A percentile compares a stretch with the other conserved stretches of the same genome.
Evolutionary conservation across 1,140 invertebrate species (phyloP).

Genomic region (Sinella curviseta): DNA sequence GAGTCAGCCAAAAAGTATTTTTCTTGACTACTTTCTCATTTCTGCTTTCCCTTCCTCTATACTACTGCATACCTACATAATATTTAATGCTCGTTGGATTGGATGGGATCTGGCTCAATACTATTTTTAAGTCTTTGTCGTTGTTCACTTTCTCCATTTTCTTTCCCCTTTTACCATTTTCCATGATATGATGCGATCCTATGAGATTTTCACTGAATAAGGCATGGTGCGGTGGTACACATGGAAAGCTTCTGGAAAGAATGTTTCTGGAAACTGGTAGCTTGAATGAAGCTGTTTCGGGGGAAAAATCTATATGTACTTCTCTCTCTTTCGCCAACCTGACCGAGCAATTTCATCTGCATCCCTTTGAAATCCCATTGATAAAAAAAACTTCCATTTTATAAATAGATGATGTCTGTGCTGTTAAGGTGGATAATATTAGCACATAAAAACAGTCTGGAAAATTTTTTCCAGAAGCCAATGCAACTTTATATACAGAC

Average conservation of each 20-base stretch:
- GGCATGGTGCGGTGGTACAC: neutral
- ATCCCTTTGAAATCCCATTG: too few species aligned
- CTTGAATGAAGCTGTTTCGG: neutral
- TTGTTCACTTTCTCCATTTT: neutral
- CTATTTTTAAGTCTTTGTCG: neutral
- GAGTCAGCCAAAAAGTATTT: too few species aligned
- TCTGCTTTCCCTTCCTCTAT: too few species aligned
- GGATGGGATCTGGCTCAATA: neutral
- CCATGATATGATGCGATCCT: neutral
- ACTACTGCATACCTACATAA: too few species aligned
- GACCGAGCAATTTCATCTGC: neutral
- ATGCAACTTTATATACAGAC: too few species aligned
- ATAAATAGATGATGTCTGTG: neutral
- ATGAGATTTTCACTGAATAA: neutral
- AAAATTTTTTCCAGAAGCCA: neutral
- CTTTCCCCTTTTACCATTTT: neutral
- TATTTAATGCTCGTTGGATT: neutral
- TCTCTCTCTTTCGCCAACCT: neutral
- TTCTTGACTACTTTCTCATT: too few species aligned
- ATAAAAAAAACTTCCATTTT: neutral
- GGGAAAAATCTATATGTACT: neutral
- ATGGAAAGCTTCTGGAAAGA: too few species aligned
- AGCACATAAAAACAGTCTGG: neutral
- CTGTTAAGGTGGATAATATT: too few species aligned
- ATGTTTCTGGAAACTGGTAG: too few species aligned